A percentile compares a stretch with the other conserved stretches of the same genome.
Evolutionary conservation across 2,888 invertebrate genomes (phyloP).

Genomic region (Macaria notata): DNA sequence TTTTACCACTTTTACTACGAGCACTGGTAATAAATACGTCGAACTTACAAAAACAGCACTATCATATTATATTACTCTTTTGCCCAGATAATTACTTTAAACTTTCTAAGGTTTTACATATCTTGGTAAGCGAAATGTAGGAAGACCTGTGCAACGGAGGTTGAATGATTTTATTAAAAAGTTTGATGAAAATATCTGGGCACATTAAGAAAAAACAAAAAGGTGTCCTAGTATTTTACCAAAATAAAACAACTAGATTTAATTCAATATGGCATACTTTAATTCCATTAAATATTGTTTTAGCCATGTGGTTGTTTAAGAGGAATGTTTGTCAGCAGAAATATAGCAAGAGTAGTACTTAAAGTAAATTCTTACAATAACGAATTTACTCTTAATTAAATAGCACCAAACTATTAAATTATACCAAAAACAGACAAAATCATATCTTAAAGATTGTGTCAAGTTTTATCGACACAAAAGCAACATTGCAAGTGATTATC

Average conservation of each 20-base stretch:
- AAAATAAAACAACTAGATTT: slow-evolving; percentile 13
- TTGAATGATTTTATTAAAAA: too few relatives aligned
- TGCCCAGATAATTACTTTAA: too few relatives aligned
- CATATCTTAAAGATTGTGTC: background rate
- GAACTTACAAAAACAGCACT: too few relatives aligned
- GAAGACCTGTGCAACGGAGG: too few relatives aligned
- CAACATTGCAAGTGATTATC: background rate
- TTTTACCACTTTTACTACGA: too few relatives aligned
- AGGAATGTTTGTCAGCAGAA: slow-evolving; percentile 21
- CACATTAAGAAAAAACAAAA: too few relatives aligned
- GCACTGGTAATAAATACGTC: too few relatives aligned
- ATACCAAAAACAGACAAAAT: background rate
- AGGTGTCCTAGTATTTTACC: too few relatives aligned
- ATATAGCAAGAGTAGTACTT: background rate
- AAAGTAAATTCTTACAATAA: background rate
- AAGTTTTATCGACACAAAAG: background rate
- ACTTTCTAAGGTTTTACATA: too few relatives aligned
- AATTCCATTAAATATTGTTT: slow-evolving; percentile 51
- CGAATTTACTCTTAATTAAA: slow-evolving; percentile 2
- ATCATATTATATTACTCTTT: too few relatives aligned
- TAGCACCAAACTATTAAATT: slow-evolving; percentile 17
- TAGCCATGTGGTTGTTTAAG: slow-evolving; percentile 27
- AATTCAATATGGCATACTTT: slow-evolving; percentile 55
- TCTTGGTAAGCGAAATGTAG: too few relatives aligned
- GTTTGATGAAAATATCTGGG: too few relatives aligned